Evolutionary conservation across 2,797 vertebrate genomes (phyloP), one percentile per base, ranked within the genome.

Genomic region (Eleutherodactylus coqui): DNA sequence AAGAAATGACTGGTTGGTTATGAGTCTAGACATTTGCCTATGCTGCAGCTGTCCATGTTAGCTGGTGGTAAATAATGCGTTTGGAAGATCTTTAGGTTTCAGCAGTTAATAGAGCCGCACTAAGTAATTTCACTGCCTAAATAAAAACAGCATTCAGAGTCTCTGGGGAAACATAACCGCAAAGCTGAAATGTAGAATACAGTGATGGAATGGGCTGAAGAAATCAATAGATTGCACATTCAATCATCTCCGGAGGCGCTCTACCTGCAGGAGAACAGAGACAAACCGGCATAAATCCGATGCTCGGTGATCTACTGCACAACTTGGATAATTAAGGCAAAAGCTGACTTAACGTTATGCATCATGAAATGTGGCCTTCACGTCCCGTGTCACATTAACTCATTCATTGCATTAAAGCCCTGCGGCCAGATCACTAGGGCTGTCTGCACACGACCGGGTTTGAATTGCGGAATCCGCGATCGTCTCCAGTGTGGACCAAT

Each of bases 21-120:
- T 32, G 64, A n/a, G 21, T 55, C 1, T 58, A 29, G 69, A 45
- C 27, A 32, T 73, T n/a, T 34, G 29, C 70, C 45, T 51, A 19
- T 21, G 41, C 10, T 32, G 38, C 58, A 80, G 11, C 41, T 43
- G 38, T 29, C 45, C 45, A 36, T 58, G 51, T 43, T 49, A 58
- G 38, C 13, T 36, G 47, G 4, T 41, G 69, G 69, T 43, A 83
- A 72, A 64, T 67, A 58, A 73, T 45, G 38, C 45, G 38, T 75
- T 32, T 85, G 79, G 83, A 75, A 67, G 47, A 0, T n/a, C 82
- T 89, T 88, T 86, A 80, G 0, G n/a, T 86, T 85, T 86, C 64
- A 87, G 84, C 73, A 82, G 75, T 82, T 81, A 85, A 88, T 83
- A 55, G 82, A 89, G 87, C 84, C 24, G 80, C 34, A 86, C 32